Conservation (phyloP, 2,113 vertebrate species). For the Cheilinus undulatus region DNA sequence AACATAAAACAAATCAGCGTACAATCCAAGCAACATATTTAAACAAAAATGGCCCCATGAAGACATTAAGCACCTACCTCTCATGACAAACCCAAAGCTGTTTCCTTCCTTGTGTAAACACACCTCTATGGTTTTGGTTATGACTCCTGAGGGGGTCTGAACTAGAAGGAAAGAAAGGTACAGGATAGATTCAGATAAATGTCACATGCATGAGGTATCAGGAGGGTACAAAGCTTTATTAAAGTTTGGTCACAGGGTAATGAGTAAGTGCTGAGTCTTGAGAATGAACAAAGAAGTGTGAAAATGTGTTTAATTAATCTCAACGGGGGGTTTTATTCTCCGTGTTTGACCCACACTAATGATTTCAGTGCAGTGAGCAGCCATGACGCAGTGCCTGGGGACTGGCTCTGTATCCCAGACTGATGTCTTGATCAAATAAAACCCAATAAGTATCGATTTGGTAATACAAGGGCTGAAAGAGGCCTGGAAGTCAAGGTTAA, state of each 20-base stretch:
- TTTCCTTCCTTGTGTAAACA: conserved; percentile 95
- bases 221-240: background rate
- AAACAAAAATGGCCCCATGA: background rate
- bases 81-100: conserved; percentile 96
- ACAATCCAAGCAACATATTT: background rate
- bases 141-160: conserved; percentile 87
- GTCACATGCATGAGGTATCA: background rate
- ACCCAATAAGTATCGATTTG: conserved; percentile 16
- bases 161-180: conserved; percentile 75
- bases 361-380: conserved; percentile 16
- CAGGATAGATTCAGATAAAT: background rate
- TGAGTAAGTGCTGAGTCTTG: background rate
- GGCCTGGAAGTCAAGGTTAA: background rate
- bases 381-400: background rate
- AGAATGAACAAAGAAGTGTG: conserved; percentile 2
- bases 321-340: background rate
- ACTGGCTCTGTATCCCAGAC: background rate
- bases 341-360: conserved; percentile 19
- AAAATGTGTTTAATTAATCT: conserved; percentile 18
- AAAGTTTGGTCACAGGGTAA: background rate
- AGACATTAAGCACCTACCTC: conserved; percentile 83
- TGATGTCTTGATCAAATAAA: background rate
- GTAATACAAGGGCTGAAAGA: conserved; percentile 4
- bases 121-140: conserved; percentile 94
- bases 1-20: background rate